Percentiles rank a stretch among this genome's conserved stretches.
These are phyloP conservation scores for Scylla paramamosain DNA, from an alignment of 1,140 invertebrate genomes.

Conservation along the genomic window DNA sequence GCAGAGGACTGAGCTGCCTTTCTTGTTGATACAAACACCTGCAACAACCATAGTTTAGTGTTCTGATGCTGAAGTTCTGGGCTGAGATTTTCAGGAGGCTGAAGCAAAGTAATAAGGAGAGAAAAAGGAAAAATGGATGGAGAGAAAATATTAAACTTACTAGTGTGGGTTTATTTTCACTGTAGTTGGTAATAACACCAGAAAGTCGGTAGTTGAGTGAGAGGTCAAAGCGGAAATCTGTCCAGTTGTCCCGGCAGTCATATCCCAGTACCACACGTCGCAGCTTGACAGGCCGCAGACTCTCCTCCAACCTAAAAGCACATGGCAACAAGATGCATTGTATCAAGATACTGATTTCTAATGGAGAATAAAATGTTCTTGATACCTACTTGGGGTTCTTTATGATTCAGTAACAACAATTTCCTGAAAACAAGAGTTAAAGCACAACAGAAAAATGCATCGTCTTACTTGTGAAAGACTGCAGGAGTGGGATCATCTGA, in stretches of 20 bases:
- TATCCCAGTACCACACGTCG: constrained; percentile 88
- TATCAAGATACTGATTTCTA: not conserved
- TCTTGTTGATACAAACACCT: constrained; percentile 89
- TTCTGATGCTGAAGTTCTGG: too few species aligned
- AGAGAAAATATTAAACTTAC: constrained; percentile 82
- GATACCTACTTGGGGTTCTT: too few species aligned
- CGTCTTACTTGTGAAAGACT: constrained; percentile 80
- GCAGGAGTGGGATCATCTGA: constrained; percentile 79
- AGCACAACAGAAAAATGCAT: not conserved
- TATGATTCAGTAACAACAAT: too few species aligned
- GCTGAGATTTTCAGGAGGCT: not conserved
- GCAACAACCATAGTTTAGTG: not conserved
- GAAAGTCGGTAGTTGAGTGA: constrained; percentile 88
- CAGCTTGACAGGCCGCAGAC: constrained; percentile 87
- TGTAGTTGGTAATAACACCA: constrained; percentile 86
- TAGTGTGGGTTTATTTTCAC: constrained; percentile 87
- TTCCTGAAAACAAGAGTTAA: too few species aligned
- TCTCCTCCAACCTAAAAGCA: constrained; percentile 85
- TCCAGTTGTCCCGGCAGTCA: constrained; percentile 81
- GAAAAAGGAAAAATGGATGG: not conserved
- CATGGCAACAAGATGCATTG: not conserved
- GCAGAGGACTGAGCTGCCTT: constrained; percentile 87
- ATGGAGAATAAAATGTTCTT: not conserved
- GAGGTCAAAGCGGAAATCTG: constrained; percentile 89
- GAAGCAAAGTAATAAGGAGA: not conserved